Evolutionary conservation across 1,140 invertebrate genomes (phyloP).

Genomic region (Euschistus heros): DNA sequence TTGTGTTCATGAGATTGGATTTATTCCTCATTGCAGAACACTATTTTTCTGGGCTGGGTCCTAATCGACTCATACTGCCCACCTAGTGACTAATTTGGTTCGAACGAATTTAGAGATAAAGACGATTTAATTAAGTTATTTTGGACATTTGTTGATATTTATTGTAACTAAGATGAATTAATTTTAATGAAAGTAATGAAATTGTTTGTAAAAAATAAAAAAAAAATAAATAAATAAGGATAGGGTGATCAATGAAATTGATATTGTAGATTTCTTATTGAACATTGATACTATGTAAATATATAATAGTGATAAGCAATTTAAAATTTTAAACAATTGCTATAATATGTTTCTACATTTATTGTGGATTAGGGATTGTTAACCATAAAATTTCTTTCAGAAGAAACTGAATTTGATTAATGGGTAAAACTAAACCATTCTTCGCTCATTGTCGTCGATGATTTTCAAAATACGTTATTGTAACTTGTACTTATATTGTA

Average conservation of each 20-base stretch:
- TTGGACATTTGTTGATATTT: conserved; percentile 15
- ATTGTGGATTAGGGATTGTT: neutral
- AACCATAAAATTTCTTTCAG: conserved; percentile 10
- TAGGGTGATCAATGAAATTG: conserved; percentile 5
- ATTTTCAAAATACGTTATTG: neutral
- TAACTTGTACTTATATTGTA: conserved; percentile 19
- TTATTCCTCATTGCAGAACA: conserved; percentile 1
- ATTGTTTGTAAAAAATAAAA: too few relatives aligned
- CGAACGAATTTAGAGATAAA: conserved; percentile 18
- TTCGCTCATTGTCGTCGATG: neutral
- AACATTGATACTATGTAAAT: neutral
- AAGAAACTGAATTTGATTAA: neutral
- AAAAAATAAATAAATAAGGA: neutral
- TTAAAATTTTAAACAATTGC: conserved; percentile 1
- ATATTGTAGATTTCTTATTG: neutral
- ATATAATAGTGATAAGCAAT: neutral
- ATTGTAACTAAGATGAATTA: conserved; percentile 6
- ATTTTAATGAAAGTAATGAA: too few relatives aligned
- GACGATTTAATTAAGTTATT: conserved; percentile 11
- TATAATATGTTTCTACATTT: conserved; percentile 6
- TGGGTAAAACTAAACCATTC: neutral
- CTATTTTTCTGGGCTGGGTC: neutral
- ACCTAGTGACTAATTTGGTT: conserved; percentile 12
- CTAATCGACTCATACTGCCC: neutral
- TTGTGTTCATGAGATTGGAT: conserved; percentile 10